Conservation (phyloP, 2,113 vertebrate genomes). For the Gymnorhina tibicen region DNA sequence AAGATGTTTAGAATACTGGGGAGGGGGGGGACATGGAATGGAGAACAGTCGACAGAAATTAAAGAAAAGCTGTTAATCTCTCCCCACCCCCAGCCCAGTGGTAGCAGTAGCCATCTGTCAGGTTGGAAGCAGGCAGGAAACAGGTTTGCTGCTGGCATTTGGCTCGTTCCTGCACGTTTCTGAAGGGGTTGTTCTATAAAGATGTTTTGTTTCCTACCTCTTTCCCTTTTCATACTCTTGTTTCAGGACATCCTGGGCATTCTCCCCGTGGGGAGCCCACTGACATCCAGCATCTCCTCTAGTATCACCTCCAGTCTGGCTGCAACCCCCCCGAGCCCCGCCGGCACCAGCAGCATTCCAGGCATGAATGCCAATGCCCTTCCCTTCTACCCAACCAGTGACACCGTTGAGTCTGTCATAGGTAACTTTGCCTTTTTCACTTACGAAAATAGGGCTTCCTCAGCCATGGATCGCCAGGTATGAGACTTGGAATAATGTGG, state of each 20-base stretch:
- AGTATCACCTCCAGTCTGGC: slow-evolving; percentile 96
- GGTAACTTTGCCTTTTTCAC: slow-evolving; percentile 75
- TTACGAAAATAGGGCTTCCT: background rate
- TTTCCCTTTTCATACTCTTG: slow-evolving; percentile 20
- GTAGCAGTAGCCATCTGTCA: slow-evolving; percentile 52
- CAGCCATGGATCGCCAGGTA: background rate
- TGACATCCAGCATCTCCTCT: slow-evolving; percentile 92
- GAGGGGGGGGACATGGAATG: background rate
- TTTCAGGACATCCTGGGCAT: slow-evolving; percentile 91
- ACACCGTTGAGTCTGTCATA: slow-evolving; percentile 97
- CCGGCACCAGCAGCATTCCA: slow-evolving; percentile 84
- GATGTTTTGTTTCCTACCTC: slow-evolving; percentile 9
- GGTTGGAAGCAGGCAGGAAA: slow-evolving; percentile 33
- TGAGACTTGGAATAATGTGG: background rate
- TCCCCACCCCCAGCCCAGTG: background rate
- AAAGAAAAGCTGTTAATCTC: slow-evolving; percentile 50
- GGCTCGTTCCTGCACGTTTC: background rate
- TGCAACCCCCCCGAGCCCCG: slow-evolving; percentile 92
- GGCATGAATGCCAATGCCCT: slow-evolving; percentile 98
- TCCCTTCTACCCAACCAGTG: slow-evolving; percentile 97
- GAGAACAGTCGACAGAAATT: slow-evolving; percentile 26
- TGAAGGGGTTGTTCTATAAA: background rate
- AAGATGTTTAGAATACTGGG: background rate
- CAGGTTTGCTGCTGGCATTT: slow-evolving; percentile 39
- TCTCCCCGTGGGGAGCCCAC: slow-evolving; percentile 90